Conservation (phyloP, 2,797 vertebrate genomes). For the Hapalemur alaotrensis region DNA sequence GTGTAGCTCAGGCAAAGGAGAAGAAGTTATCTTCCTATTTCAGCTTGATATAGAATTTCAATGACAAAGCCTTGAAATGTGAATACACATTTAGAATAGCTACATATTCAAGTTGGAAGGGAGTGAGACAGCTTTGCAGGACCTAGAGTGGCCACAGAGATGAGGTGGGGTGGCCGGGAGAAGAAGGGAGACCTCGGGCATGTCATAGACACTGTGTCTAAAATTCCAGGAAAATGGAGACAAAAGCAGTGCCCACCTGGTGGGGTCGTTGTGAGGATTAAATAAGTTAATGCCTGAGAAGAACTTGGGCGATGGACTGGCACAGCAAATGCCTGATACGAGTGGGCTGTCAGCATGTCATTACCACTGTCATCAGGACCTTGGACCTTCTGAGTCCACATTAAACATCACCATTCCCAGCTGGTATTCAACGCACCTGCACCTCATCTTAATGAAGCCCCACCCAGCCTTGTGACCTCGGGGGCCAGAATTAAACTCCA, state of each 20-base stretch:
- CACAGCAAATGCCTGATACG: rapidly evolving
- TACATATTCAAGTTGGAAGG: too few species aligned
- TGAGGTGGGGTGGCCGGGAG: neutral
- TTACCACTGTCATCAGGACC: neutral
- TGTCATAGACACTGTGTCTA: neutral
- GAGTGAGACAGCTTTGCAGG: rapidly evolving
- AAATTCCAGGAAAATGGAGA: neutral
- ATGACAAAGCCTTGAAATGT: rapidly evolving
- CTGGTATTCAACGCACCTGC: rapidly evolving
- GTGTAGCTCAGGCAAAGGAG: neutral
- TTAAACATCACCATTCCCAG: neutral
- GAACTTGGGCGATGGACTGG: rapidly evolving
- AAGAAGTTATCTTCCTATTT: neutral
- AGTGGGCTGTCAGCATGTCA: rapidly evolving
- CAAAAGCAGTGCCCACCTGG: rapidly evolving
- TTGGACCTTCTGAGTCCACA: neutral
- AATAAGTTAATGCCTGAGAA: rapidly evolving
- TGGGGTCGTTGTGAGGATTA: neutral
- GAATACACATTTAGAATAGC: too few species aligned
- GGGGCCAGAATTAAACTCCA: rapidly evolving
- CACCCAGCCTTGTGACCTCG: neutral
- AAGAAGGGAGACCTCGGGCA: neutral
- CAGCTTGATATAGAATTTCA: neutral
- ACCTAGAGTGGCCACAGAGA: neutral
- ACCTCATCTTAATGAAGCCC: rapidly evolving